Evolutionary conservation across 2,113 vertebrate species (phyloP).

Genomic region (Cavia aperea): DNA sequence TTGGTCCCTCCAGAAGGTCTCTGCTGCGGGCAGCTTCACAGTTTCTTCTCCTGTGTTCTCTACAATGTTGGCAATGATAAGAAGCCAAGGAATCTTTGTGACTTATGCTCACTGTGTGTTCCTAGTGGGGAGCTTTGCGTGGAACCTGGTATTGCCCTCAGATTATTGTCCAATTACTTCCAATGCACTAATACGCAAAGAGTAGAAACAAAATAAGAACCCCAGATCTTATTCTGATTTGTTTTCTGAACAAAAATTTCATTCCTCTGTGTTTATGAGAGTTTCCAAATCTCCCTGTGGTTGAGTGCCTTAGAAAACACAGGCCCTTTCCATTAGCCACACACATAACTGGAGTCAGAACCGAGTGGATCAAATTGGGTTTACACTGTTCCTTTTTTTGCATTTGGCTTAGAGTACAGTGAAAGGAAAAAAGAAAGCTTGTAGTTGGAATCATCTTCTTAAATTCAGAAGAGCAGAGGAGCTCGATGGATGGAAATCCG

Average conservation of each 20-base stretch:
- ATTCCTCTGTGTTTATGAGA: constrained; percentile 53
- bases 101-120: not conserved
- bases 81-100: constrained; percentile 12
- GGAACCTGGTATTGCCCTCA: not conserved
- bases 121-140: not conserved
- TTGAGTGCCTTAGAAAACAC: constrained; percentile 60
- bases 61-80: constrained; percentile 23
- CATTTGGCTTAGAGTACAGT: constrained; percentile 5
- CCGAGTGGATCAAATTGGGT: constrained; percentile 24
- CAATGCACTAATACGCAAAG: constrained; percentile 33
- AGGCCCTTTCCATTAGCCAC: constrained; percentile 58
- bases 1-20: not conserved
- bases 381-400: constrained; percentile 25
- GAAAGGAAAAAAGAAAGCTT: constrained; percentile 1
- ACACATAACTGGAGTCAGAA: constrained; percentile 44
- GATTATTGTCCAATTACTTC: not conserved
- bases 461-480: not conserved
- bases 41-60: not conserved
- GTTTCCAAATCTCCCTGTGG: constrained; percentile 55
- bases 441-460: not conserved
- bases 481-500: constrained; percentile 17
- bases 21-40: not conserved
- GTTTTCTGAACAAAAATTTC: constrained; percentile 41
- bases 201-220: constrained; percentile 39
- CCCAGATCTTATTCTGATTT: constrained; percentile 15